Evolutionary conservation across 2,797 vertebrate genomes (phyloP), one percentile per base, ranked within the genome.

Genomic region (Amniataba percoides): DNA sequence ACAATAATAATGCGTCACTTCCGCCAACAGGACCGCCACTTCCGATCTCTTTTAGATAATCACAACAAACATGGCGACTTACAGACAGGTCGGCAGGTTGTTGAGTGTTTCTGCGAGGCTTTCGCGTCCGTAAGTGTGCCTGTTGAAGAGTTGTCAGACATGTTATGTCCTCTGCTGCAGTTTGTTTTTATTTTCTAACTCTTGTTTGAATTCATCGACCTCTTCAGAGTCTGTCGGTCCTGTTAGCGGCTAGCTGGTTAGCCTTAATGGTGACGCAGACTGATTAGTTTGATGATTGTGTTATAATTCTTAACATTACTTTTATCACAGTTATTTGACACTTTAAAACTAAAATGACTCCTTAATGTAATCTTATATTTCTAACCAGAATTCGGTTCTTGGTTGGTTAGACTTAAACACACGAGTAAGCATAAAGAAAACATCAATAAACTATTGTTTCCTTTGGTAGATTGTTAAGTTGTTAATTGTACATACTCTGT

Each of bases 11-110:
- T 18, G 0, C 73, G 77, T 81, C 74, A 92, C 74, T 85, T 93
- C 90, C 87, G 45, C 2, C 2, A 6, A 18, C 0, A 14, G 0
- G 4, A n/a, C 0, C 0, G 0, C 1, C 1, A 16, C 15, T 83
- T 90, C 88, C 84, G 78, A 3, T 63, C 0, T 3, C 0, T 36
- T 61, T 82, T 85, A 58, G 14, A 0, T 78, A 82, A 91, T 6
- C 55, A 93, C 21, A 94, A 94, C 86, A 92, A 95, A 82, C 83
- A 96, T 96, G 95, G 95, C 95, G 81, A 82, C 90, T 9, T 93
- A 83, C 90, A 74, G 82, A 31, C 75, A 90, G 56, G 39, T 94
- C 52, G 78, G 87, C 51, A 84, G 86, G 64, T 78, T 93, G 75
- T 59, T 94, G 57, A 56, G 76, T 27, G 15, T 91, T 40, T 85